Base-by-base conservation (phyloP, 2,888 invertebrate species). In the Drepana falcataria region DNA sequence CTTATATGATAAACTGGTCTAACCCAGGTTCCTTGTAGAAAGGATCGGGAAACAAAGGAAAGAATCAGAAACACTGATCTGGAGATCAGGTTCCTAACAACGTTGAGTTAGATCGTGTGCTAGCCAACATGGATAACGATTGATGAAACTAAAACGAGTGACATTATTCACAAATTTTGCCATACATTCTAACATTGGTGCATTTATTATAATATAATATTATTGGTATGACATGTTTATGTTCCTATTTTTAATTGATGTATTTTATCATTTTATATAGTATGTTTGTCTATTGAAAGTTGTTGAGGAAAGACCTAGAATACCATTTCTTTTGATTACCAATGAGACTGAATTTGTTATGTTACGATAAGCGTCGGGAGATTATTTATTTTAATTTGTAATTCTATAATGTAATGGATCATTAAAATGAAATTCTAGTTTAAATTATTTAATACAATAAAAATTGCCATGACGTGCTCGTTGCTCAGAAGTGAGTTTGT, bases 271-370 rank as follows among this genome's bases (percentile, higher is more conserved):
- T 21, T 21, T 21, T 21, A 21, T 21, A 21, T 1, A 71, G 71
- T 77, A 68, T 72, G 71, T 72, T 77, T 77, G 71, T 63, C 64
- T 65, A 57, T 62, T 53, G 57, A 63, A 77, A 69, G 83, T 82
- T 83, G 59, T 87, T 85, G 82, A 86, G 83, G 80, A 81, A 81
- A 82, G 85, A 81, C 76, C 75, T 68, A 72, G 71, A 68, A 68
- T 73, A 71, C 69, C 69, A 77, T 78, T 77, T 76, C 71, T 79
- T 85, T 37, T 87, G 81, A 79, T 80, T 77, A 85, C 82, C 79
- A 82, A 90, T 89, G 87, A 91, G 90, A 91, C 90, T 91, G 90
- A 91, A 88, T 89, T 89, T 86, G 85, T 88, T 87, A 84, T 81
- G 81, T 73, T 81, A 81, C 73, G 70, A 76, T 81, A 80, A 71